Evolutionary conservation across 2,113 vertebrate species (phyloP).

Genomic region (Motacilla tschutschensis): DNA sequence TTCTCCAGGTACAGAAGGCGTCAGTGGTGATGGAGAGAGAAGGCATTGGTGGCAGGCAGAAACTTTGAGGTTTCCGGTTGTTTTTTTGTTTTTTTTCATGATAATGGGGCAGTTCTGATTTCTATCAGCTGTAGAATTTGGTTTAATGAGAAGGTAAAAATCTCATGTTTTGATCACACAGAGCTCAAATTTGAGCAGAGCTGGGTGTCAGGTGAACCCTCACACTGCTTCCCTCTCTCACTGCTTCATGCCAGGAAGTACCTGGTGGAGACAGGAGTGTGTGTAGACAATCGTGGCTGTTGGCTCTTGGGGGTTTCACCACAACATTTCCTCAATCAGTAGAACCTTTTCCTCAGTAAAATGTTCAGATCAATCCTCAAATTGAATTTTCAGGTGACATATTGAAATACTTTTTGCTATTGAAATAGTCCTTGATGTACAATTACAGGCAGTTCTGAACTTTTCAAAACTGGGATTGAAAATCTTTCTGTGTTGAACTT

Average conservation of each 20-base stretch:
- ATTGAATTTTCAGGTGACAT: neutral
- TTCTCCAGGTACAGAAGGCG: neutral
- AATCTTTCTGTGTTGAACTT: neutral
- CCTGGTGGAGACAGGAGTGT: neutral
- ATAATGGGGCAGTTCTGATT: neutral
- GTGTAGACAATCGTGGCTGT: fast-evolving
- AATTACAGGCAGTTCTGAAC: neutral
- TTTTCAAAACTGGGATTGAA: neutral
- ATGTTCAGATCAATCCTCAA: neutral
- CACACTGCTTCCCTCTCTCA: neutral
- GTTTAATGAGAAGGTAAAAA: neutral
- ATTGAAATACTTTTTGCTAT: neutral
- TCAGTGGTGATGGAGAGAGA: neutral
- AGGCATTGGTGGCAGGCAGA: neutral
- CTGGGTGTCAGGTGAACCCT: neutral
- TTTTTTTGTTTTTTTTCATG: neutral
- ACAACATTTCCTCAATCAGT: neutral
- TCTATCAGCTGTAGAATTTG: neutral
- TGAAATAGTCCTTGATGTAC: neutral
- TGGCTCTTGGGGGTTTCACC: neutral
- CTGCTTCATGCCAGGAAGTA: no score
- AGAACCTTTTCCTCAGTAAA: neutral
- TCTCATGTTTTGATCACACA: neutral
- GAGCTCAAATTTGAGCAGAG: neutral
- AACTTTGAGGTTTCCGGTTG: neutral